Evolutionary conservation across 2,113 vertebrate species (phyloP).

Genomic region (Epinephelus cyanopodus): DNA sequence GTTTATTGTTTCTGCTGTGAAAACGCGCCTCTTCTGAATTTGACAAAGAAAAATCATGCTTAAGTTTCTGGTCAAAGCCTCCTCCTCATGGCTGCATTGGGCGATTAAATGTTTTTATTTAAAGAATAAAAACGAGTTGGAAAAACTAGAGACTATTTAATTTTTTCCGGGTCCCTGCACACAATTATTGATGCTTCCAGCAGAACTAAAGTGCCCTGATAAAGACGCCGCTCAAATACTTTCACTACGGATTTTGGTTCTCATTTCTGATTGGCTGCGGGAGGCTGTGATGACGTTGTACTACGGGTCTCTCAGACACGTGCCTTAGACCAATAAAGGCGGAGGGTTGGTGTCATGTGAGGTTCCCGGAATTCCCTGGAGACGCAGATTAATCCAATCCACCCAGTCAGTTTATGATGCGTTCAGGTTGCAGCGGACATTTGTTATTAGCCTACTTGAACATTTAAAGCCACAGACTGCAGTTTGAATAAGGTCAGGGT

Average conservation of each 20-base stretch:
- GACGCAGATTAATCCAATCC: constrained; percentile 37
- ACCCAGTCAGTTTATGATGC: constrained; percentile 22
- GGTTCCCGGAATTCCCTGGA: constrained; percentile 56
- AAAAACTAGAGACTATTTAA: neutral
- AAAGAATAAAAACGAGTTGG: neutral
- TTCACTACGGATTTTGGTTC: constrained; percentile 91
- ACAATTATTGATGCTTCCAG: constrained; percentile 40
- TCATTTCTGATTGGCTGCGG: constrained; percentile 91
- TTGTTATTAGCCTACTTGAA: neutral
- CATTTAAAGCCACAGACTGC: neutral
- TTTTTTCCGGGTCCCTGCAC: constrained; percentile 34
- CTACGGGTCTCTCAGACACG: constrained; percentile 90
- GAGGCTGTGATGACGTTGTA: constrained; percentile 88
- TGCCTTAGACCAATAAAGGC: constrained; percentile 91
- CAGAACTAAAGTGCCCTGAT: constrained; percentile 67
- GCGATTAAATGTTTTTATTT: neutral
- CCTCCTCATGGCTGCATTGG: constrained; percentile 26
- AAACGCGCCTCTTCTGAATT: constrained; percentile 60
- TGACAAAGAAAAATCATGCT: constrained; percentile 80
- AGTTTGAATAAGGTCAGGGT: too few species aligned
- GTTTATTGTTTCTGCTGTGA: constrained; percentile 23
- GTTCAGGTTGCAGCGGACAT: constrained; percentile 37
- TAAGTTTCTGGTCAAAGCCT: constrained; percentile 47
- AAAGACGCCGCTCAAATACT: constrained; percentile 90
- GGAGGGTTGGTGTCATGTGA: constrained; percentile 86